Percentiles rank a stretch among this genome's conserved stretches.
Conservation (phyloP, 2,113 vertebrate genomes). For the Gnathonemus echidnorhynchus region DNA sequence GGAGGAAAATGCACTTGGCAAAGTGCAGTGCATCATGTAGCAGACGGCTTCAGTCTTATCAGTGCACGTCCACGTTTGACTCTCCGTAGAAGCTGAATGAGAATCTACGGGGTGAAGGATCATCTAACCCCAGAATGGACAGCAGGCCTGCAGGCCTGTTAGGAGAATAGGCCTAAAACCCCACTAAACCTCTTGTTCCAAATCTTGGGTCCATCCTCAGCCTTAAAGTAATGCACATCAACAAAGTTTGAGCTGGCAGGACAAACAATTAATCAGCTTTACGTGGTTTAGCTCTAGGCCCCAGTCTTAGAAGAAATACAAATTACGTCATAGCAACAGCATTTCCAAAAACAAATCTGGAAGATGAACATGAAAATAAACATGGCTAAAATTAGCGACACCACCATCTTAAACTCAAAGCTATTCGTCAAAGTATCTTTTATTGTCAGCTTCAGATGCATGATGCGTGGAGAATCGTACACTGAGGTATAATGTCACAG, state of each 20-base stretch:
- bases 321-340: neutral
- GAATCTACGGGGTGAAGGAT: neutral
- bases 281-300: neutral
- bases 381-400: neutral
- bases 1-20: conserved; percentile 53
- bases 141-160: neutral
- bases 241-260: neutral
- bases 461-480: neutral
- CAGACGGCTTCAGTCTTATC: conserved; percentile 42
- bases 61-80: neutral
- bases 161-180: neutral
- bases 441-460: neutral
- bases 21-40: conserved; percentile 32
- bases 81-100: conserved; percentile 2
- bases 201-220: neutral
- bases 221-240: neutral
- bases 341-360: neutral
- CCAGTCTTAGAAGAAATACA: neutral
- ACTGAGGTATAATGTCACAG: neutral
- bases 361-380: neutral
- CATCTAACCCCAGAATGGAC: neutral
- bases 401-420: neutral
- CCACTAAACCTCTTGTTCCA: neutral
- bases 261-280: neutral
- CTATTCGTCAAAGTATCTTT: neutral